These are phyloP conservation scores for Drosophila setifemur DNA, from an alignment of 1,140 invertebrate species.

Conservation along the genomic window DNA sequence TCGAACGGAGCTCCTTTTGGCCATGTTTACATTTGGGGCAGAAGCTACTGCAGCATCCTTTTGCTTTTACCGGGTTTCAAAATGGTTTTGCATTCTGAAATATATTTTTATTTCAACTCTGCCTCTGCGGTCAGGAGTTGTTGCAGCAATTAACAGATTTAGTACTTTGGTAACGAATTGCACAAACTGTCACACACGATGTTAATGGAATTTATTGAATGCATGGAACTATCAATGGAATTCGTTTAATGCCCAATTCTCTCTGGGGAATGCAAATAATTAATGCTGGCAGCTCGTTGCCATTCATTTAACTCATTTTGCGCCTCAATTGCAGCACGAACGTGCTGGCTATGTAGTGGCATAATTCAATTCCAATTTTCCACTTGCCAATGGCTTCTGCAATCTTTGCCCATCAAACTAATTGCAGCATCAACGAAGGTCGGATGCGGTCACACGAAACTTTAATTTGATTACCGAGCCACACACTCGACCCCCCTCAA, in stretches of 20 bases:
- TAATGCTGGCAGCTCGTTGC: conserved; percentile 41
- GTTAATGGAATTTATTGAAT: conserved; percentile 13
- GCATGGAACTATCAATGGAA: background rate
- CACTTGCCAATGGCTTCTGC: conserved; percentile 33
- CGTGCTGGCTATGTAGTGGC: background rate
- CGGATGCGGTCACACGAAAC: conserved; percentile 53
- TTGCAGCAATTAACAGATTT: conserved; percentile 39
- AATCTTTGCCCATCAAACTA: conserved; percentile 54
- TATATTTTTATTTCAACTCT: conserved; percentile 38
- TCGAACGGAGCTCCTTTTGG: too few relatives aligned
- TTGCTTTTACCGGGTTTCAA: background rate
- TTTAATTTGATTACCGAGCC: conserved; percentile 64
- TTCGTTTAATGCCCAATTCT: conserved; percentile 9
- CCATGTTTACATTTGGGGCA: background rate
- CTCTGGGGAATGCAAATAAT: conserved; percentile 19
- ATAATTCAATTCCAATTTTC: conserved; percentile 60
- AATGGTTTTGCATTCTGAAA: conserved; percentile 9
- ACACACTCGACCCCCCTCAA: background rate
- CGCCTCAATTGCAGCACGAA: conserved; percentile 23
- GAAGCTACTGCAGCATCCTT: too few relatives aligned
- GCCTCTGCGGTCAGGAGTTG: conserved; percentile 46
- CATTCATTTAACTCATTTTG: conserved; percentile 37
- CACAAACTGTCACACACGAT: background rate
- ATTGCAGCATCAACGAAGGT: conserved; percentile 56
- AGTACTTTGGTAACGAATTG: background rate